phyloP scores from a whole-genome alignment of 2,797 vertebrate genomes.

The Todus mexicanus region DNA sequence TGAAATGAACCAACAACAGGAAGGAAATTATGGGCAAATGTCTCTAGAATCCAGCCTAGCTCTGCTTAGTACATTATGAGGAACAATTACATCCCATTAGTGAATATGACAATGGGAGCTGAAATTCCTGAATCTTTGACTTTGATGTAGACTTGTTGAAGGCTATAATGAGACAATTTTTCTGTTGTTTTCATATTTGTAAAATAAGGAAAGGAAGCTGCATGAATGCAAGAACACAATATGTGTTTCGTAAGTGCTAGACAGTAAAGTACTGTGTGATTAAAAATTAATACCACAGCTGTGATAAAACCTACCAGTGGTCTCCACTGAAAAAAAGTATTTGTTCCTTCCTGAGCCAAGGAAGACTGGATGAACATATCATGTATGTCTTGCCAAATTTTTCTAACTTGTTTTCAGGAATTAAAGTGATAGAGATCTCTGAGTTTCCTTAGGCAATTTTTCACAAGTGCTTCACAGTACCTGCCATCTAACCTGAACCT shows the following conservation, averaged over 20 bases:
- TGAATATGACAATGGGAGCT: not conserved
- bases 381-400: not conserved
- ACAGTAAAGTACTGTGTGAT: not conserved
- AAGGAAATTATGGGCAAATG: conserved; percentile 18
- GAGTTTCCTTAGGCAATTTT: not conserved
- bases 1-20: not conserved
- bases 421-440: not conserved
- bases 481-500: not conserved
- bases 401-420: not conserved
- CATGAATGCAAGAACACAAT: not conserved
- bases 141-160: not conserved
- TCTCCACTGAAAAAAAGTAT: not conserved
- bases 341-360: not conserved
- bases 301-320: not conserved
- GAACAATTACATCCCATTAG: not conserved
- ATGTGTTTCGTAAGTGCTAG: not conserved
- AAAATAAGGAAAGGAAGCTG: not conserved
- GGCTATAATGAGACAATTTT: not conserved
- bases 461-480: not conserved
- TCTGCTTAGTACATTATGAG: not conserved
- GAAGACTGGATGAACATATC: not conserved
- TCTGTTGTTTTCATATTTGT: not conserved
- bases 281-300: not conserved
- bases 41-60: not conserved
- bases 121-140: not conserved